These are phyloP conservation scores for Linnaemya vulpina DNA, from an alignment of 2,888 invertebrate species.

Conservation along the genomic window DNA sequence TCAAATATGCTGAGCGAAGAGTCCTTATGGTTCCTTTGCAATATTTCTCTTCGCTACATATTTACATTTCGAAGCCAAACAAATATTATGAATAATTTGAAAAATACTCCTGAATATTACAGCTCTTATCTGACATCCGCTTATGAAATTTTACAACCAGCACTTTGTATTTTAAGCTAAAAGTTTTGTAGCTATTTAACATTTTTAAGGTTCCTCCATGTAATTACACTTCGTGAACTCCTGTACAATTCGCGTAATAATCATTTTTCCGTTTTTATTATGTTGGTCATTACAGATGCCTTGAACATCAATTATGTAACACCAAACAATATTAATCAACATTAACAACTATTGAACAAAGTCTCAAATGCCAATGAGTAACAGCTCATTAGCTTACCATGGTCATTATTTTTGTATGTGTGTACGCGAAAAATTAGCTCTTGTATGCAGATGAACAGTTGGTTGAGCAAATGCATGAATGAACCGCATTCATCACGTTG, in stretches of 20 bases:
- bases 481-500: constrained; percentile 58
- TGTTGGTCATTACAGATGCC: neutral
- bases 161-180: neutral
- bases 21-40: too few relatives aligned
- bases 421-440: neutral
- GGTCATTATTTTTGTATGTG: neutral
- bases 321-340: constrained; percentile 27
- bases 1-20: too few relatives aligned
- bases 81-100: too few relatives aligned
- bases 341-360: constrained; percentile 22
- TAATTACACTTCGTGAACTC: neutral
- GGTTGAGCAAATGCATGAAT: constrained; percentile 24
- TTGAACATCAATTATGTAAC: constrained; percentile 31
- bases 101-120: neutral
- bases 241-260: constrained; percentile 33
- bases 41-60: too few relatives aligned
- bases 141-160: neutral
- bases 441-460: constrained; percentile 1
- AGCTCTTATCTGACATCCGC: neutral
- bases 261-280: neutral
- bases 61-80: too few relatives aligned
- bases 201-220: neutral
- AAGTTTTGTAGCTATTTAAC: neutral
- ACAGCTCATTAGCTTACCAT: constrained; percentile 18
- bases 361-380: constrained; percentile 28